These are phyloP conservation scores for Ctena decussata DNA, from an alignment of 2,888 invertebrate genomes.

Conservation along the genomic window DNA sequence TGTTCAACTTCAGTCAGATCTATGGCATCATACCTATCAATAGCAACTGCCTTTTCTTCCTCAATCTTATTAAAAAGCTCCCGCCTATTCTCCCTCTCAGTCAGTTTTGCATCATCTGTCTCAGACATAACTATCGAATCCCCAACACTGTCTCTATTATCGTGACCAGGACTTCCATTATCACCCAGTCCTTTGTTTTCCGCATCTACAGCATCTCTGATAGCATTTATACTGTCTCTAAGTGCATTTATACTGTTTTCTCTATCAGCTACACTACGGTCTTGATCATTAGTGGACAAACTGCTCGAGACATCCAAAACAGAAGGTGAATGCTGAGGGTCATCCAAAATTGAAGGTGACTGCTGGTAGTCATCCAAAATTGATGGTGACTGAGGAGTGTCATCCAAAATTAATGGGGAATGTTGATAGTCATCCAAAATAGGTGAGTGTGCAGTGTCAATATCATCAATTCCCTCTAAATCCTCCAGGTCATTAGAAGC, in stretches of 20 bases:
- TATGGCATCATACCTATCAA: background rate
- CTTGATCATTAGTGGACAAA: background rate
- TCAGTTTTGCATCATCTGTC: background rate
- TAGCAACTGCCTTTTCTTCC: background rate
- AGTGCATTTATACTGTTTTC: conserved; percentile 2
- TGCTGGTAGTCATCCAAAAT: background rate
- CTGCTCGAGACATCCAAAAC: background rate
- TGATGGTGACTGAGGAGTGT: background rate
- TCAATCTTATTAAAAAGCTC: background rate
- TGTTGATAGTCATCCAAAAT: background rate
- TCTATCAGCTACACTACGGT: background rate
- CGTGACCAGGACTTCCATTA: background rate
- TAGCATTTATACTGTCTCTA: background rate
- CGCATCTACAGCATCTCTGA: background rate
- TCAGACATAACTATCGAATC: background rate
- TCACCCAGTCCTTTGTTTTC: background rate
- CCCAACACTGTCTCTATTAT: background rate
- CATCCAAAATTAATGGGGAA: background rate
- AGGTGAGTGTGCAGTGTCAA: background rate
- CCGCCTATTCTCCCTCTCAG: background rate
- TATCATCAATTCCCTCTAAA: background rate
- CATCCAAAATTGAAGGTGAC: too few species aligned
- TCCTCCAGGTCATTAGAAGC: background rate
- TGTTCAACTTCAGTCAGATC: conserved; percentile 1
- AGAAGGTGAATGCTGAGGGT: background rate